A percentile compares a stretch with the other conserved stretches of the same genome.
phyloP scores from a whole-genome alignment of 2,113 vertebrate genomes.

The Ciconia maguari region DNA sequence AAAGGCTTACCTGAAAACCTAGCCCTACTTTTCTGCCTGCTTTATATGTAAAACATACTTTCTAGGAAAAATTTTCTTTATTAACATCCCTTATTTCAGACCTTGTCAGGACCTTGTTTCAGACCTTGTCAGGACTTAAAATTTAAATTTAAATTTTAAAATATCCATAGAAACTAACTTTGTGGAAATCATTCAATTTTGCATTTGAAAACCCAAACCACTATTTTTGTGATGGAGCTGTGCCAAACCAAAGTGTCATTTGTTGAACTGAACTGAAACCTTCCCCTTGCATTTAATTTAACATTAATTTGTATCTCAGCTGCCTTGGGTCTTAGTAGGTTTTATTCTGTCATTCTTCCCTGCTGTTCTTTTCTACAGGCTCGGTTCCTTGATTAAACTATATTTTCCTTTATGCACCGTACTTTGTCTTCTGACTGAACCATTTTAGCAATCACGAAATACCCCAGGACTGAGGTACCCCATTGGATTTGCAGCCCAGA shows the following conservation, averaged over 20 bases:
- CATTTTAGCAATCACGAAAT: neutral
- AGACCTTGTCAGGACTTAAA: neutral
- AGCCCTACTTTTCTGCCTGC: neutral
- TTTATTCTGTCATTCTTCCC: neutral
- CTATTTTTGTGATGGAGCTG: neutral
- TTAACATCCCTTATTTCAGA: neutral
- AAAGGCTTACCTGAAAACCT: neutral
- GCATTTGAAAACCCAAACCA: neutral
- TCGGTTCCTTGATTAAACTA: neutral
- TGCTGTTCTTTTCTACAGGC: neutral
- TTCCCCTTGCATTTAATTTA: neutral
- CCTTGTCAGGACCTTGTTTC: too few relatives aligned
- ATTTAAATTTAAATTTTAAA: neutral
- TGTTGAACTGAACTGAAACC: neutral
- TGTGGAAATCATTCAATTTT: neutral
- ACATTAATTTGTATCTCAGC: neutral
- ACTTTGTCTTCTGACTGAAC: neutral
- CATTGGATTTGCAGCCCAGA: neutral
- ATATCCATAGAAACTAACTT: neutral
- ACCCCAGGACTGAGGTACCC: neutral
- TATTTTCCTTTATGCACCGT: fast-evolving
- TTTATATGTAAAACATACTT: neutral
- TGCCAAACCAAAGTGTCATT: neutral
- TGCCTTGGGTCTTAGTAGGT: neutral
- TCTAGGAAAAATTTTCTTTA: neutral